A percentile compares a stretch with the other conserved stretches of the same genome.
Conservation (phyloP, 2,888 invertebrate species). For the Vesta saturnalis region DNA sequence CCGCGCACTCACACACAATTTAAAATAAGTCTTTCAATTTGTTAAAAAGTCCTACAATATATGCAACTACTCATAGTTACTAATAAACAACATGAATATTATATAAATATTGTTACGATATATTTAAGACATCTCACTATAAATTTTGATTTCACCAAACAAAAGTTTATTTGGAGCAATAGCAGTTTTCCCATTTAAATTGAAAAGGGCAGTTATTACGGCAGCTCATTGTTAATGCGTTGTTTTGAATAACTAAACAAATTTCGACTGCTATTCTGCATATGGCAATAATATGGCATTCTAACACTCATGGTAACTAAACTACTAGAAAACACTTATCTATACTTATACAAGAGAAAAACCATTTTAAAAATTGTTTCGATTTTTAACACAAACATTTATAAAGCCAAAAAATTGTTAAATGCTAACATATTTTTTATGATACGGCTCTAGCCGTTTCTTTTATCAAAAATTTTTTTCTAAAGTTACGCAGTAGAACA, state of each 20-base stretch:
- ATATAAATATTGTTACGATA: constrained; percentile 45
- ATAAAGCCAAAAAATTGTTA: constrained; percentile 35
- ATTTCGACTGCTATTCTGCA: constrained; percentile 47
- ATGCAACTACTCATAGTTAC: constrained; percentile 50
- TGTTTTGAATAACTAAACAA: constrained; percentile 35
- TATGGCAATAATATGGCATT: constrained; percentile 57
- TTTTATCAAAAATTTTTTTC: too few species aligned
- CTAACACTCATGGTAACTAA: constrained; percentile 45
- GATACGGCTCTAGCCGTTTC: constrained; percentile 19
- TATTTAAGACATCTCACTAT: constrained; percentile 39
- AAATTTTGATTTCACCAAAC: constrained; percentile 38
- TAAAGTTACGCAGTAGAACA: constrained; percentile 34
- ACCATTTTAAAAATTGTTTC: constrained; percentile 47
- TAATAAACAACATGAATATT: constrained; percentile 47
- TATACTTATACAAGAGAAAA: constrained; percentile 47
- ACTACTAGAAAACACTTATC: constrained; percentile 49
- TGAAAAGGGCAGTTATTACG: constrained; percentile 26
- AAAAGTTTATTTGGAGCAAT: constrained; percentile 27
- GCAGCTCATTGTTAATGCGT: constrained; percentile 33
- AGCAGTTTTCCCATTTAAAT: constrained; percentile 29
- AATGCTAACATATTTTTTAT: constrained; percentile 28
- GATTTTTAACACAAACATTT: constrained; percentile 38
- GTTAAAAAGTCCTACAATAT: constrained; percentile 57
- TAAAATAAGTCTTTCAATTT: constrained; percentile 60
- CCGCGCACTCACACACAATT: constrained; percentile 58